Base-by-base conservation (phyloP, 2,888 invertebrate species). In the Cheilosia pagana region DNA sequence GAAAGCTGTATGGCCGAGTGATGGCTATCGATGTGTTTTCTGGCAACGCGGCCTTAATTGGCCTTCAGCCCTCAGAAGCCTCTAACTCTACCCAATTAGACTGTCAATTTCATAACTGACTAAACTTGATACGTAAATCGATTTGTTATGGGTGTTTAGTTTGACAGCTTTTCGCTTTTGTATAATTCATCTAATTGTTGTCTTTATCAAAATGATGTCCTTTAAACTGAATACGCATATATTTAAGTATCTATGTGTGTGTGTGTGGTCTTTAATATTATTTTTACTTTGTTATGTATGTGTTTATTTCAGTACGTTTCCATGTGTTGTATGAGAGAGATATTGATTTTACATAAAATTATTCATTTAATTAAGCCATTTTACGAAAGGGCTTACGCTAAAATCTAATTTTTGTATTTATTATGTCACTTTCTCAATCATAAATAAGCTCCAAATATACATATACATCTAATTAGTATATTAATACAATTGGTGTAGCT, bases 401-500 rank as follows among this genome's bases (percentile, higher is more conserved):
- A 23, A 55, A 35, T 67, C 63, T 59, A n/a, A 39, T 57, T 74
- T 43, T 12, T 62, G 1, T 50, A 3, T 48, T 35, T 43, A 31
- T 53, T 62, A 62, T 52, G 45, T 16, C 19, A 45, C 45, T 45
- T 19, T 45, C 19, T 60, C 21, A 23, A 31, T 68, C 43, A 50
- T 48, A 31, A 23, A 70, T 71, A 75, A 70, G 75, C 65, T 75
- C 71, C 75, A 75, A 65, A 75, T 85, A 70, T 79, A 85, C 74
- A 85, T 74, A 71, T 79, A 79, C 85, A 85, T 65, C 65, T 68
- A 60, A 25, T 70, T 70, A 23, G 72, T 41, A 59, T 57, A 43
- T 70, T 65, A 67, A 67, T 85, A 75, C 70, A 71, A 50, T 79
- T 85, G 63, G 83, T 79, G 78, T 85, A 60, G 71, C 75, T 83